A percentile compares a stretch with the other conserved stretches of the same genome.
phyloP scores from a whole-genome alignment of 2,113 vertebrate species.

The Poeciliopsis prolifica region DNA sequence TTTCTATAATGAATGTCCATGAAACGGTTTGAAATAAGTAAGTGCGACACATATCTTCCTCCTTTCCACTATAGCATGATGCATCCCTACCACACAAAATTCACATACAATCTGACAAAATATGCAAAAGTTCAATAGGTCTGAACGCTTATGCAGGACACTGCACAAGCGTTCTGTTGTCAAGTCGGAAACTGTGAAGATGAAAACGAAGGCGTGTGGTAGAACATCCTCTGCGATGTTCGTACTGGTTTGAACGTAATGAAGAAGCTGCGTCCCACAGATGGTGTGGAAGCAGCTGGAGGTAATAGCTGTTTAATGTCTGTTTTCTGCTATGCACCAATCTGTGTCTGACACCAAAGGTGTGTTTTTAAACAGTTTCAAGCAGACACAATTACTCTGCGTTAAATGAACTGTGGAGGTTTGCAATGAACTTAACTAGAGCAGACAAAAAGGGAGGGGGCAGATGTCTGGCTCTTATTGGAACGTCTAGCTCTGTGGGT shows the following conservation, averaged over 20 bases:
- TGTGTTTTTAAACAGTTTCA: constrained; percentile 55
- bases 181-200: not conserved
- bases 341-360: constrained; percentile 51
- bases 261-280: constrained; percentile 35
- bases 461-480: constrained; percentile 17
- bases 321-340: constrained; percentile 49
- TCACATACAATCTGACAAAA: not conserved
- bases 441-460: constrained; percentile 21
- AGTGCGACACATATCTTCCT: too few relatives aligned
- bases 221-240: constrained; percentile 4
- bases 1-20: constrained; percentile 67
- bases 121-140: not conserved
- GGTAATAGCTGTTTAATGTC: constrained; percentile 60
- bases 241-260: constrained; percentile 33
- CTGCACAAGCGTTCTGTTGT: not conserved
- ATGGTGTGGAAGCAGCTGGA: constrained; percentile 30
- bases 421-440: constrained; percentile 41
- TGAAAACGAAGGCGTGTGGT: not conserved
- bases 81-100: not conserved
- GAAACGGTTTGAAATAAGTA: not conserved
- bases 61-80: not conserved
- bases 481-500: not conserved
- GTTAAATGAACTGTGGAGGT: constrained; percentile 66
- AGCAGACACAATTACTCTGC: constrained; percentile 51
- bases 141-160: not conserved